Conservation (phyloP, 2,888 invertebrate genomes). For the Chymomyza procnemis region DNA sequence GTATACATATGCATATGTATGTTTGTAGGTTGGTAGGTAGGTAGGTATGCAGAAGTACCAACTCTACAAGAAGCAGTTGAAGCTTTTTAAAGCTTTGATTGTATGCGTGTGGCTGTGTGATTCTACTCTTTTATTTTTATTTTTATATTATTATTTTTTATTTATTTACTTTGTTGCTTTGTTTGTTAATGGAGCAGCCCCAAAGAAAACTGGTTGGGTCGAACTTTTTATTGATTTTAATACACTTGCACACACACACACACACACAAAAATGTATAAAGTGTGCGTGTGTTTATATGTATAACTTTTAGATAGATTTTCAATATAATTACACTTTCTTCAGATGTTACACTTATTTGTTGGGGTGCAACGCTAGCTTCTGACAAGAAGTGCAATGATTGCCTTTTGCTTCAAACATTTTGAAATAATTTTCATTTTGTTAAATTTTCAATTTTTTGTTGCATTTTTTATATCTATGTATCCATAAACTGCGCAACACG, state of each 20-base stretch:
- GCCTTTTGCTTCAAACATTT: not conserved
- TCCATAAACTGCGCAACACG: not conserved
- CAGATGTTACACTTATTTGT: not conserved
- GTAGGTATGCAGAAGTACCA: no score
- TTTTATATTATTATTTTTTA: no score
- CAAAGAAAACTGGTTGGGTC: not conserved
- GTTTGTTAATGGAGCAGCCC: not conserved
- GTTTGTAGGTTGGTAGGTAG: no score
- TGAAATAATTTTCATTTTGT: not conserved
- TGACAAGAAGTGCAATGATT: not conserved
- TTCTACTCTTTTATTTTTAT: no score
- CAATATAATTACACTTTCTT: no score
- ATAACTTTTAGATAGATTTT: not conserved
- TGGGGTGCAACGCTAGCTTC: not conserved
- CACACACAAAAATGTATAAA: no score
- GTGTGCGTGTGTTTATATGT: no score
- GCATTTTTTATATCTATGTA: not conserved
- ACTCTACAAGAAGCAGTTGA: constrained; percentile 37
- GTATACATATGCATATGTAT: no score
- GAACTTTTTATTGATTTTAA: not conserved
- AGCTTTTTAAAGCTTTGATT: constrained; percentile 28
- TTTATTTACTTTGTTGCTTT: no score
- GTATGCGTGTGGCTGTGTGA: no score
- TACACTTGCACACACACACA: not conserved
- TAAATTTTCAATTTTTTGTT: constrained; percentile 3